Conservation (phyloP, 2,888 invertebrate genomes). For the Patella ulyssiponensis region DNA sequence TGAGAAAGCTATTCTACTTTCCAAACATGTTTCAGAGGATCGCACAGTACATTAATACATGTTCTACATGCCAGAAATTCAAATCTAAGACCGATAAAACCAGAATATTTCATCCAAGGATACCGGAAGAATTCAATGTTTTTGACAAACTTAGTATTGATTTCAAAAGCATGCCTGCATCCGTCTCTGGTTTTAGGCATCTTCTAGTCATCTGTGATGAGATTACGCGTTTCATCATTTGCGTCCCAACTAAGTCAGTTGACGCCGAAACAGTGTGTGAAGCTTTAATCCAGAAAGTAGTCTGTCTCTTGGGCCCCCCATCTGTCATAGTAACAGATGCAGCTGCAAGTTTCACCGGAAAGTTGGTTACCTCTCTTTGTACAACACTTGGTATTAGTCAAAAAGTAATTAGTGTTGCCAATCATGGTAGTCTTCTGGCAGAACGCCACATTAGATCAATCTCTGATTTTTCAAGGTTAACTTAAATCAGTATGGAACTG, state of each 20-base stretch:
- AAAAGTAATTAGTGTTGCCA: neutral
- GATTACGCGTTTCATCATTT: neutral
- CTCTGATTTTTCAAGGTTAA: neutral
- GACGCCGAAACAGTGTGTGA: constrained; percentile 2
- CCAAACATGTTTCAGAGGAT: neutral
- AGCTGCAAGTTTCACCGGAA: neutral
- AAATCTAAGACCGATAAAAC: neutral
- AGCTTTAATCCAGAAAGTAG: neutral
- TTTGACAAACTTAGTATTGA: neutral
- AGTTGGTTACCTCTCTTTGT: neutral
- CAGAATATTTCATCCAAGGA: neutral
- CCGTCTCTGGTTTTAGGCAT: neutral
- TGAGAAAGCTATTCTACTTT: neutral
- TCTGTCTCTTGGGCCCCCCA: neutral
- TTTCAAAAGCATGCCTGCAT: neutral
- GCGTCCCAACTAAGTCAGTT: neutral
- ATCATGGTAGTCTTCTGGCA: neutral
- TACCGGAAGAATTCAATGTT: neutral
- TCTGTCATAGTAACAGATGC: neutral
- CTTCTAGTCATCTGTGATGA: neutral
- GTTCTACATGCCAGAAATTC: neutral
- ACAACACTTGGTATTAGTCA: neutral
- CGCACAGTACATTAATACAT: neutral
- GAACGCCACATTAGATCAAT: constrained; percentile 3
- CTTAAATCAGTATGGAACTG: neutral